These are phyloP conservation scores for Gobio gobio DNA, from an alignment of 2,113 vertebrate species.

Conservation along the genomic window DNA sequence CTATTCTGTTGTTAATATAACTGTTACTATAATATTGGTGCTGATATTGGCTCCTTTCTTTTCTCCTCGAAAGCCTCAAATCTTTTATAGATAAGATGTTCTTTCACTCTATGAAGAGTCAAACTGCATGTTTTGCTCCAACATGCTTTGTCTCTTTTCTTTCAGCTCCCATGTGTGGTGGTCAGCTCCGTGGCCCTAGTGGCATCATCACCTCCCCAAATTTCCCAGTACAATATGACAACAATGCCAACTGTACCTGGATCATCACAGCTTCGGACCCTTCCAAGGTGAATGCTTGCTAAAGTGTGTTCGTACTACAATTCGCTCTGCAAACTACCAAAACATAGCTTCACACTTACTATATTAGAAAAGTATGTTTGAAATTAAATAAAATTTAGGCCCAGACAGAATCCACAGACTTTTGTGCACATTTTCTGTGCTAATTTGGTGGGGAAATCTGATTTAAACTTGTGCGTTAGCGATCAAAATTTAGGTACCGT, in stretches of 20 bases:
- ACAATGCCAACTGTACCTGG: constrained; percentile 98
- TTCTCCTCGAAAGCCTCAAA: neutral
- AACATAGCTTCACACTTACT: neutral
- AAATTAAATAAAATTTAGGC: neutral
- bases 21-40: neutral
- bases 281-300: constrained; percentile 82
- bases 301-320: neutral
- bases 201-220: constrained; percentile 96
- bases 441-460: neutral
- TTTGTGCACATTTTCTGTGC: neutral
- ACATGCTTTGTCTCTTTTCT: constrained; percentile 6
- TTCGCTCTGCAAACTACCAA: neutral
- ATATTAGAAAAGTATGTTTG: neutral
- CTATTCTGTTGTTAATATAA: neutral
- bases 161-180: constrained; percentile 94
- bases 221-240: constrained; percentile 97
- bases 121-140: neutral
- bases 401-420: neutral
- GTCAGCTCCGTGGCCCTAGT: constrained; percentile 86
- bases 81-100: neutral
- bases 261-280: constrained; percentile 91
- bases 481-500: neutral
- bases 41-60: neutral
- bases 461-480: neutral
- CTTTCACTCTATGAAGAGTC: neutral